Evolutionary conservation across 1,140 invertebrate genomes (phyloP), one percentile per base, ranked within the genome.

Genomic region (Eubasilissa regina): DNA sequence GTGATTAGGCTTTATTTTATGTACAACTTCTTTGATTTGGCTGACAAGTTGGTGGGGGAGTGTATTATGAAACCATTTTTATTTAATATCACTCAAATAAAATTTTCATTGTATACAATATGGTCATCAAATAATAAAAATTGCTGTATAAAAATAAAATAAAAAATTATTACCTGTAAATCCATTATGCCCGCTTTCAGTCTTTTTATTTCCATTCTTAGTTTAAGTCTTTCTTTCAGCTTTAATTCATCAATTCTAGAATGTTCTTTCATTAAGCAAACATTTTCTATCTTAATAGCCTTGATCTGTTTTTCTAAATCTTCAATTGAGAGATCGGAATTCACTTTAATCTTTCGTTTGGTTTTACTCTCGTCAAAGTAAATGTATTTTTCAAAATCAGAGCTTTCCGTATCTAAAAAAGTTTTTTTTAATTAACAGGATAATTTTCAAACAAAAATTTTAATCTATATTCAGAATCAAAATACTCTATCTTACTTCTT

Each of bases 281-380:
- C 15, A 74, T 81, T 81, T 66, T 81, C 80, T 7, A 79, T 48
- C 25, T 79, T 77, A 13, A 81, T 78, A 4, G 76, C 66, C 12
- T 47, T 19, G 15, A 81, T 81, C 45, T 79, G 77, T n/a, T 66
- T 44, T 25, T 73, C 17, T 11, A 81, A 19, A 21, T 77, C 45
- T 13, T 76, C 73, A 9, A 77, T 60, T 1, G 66, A 64, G 21
- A 81, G 47, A 48, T 79, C n/a, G 3, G 55, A 35, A 64, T 47
- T 13, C 6, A 81, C 11, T 66, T 81, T 81, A 1, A 81, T 35
- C 68, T 81, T 81, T 55, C 77, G 21, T 77, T 81, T 81, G 8
- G 77, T 79, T 74, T 79, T 81, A 19, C 55, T 73, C 43, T 81
- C 80, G 35, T 81, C 80, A 56, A 81, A 81, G 62, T 79, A 81